Conservation (phyloP, 2,113 vertebrate species). For the Willisornis vidua region DNA sequence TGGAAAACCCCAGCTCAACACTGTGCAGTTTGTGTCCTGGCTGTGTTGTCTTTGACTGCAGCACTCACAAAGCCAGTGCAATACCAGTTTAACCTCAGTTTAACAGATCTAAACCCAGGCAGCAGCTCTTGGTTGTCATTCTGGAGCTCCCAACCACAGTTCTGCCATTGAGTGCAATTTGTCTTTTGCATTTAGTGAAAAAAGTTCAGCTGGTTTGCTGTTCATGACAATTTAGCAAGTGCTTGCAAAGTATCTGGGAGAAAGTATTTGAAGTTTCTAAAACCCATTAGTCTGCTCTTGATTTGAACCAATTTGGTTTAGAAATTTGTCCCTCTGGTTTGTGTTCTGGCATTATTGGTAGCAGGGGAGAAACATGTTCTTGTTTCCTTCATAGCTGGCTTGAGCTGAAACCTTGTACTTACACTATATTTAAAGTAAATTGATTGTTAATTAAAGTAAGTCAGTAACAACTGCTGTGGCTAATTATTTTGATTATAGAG, state of each 20-base stretch:
- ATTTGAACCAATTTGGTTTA: background rate
- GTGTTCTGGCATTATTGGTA: background rate
- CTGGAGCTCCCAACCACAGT: background rate
- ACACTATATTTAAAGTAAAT: background rate
- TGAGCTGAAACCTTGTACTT: background rate
- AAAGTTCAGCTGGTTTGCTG: background rate
- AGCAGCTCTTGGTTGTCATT: background rate
- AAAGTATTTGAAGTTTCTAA: background rate
- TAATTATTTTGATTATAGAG: constrained; percentile 31
- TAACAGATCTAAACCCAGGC: background rate
- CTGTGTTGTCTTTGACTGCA: background rate
- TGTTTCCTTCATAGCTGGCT: background rate
- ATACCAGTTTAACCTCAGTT: background rate
- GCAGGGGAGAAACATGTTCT: background rate
- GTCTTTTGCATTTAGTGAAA: background rate
- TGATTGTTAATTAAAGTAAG: background rate
- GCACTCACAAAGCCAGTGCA: background rate
- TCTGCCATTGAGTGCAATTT: background rate
- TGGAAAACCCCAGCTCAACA: background rate
- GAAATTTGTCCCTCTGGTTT: background rate
- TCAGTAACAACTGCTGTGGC: background rate
- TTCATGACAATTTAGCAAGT: background rate
- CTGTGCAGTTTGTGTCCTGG: background rate
- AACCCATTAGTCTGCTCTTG: background rate
- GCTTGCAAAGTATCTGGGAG: background rate